Evolutionary conservation across 2,113 vertebrate genomes (phyloP).

Genomic region (Tachysurus vachellii): DNA sequence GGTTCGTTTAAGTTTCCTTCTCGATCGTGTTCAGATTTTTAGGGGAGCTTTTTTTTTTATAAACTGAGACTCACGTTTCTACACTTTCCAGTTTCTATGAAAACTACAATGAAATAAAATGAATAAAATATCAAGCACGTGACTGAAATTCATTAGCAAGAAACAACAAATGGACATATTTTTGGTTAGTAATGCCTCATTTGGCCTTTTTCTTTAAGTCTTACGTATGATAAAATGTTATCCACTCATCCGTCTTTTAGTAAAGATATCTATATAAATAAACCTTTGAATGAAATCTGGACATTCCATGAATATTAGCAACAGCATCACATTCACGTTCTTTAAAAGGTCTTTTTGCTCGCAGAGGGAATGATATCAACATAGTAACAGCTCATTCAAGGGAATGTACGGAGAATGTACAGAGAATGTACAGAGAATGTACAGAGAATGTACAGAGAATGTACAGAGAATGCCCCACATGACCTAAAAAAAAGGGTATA

Average conservation of each 20-base stretch:
- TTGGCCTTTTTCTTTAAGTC: neutral
- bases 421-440: too few species aligned
- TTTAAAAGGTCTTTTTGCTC: too few species aligned
- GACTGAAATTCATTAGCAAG: neutral
- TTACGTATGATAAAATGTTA: neutral
- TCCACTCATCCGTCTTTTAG: neutral
- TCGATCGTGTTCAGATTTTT: neutral
- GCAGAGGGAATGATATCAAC: neutral
- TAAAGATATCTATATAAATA: neutral
- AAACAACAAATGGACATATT: neutral
- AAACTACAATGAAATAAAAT: neutral
- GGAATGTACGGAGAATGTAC: too few species aligned
- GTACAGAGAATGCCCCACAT: neutral
- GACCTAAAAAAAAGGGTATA: too few species aligned
- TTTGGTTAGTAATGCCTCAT: too few species aligned
- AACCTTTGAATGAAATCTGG: neutral
- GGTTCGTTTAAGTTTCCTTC: neutral
- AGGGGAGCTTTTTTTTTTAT: neutral
- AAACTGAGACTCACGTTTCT: neutral
- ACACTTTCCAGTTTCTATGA: neutral
- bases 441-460: too few species aligned
- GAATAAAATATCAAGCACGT: neutral
- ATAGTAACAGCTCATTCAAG: neutral
- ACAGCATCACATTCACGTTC: too few species aligned
- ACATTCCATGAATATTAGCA: neutral